These are phyloP conservation scores for Rhagoletis zephyria DNA, from an alignment of 1,140 invertebrate species.

Conservation along the genomic window DNA sequence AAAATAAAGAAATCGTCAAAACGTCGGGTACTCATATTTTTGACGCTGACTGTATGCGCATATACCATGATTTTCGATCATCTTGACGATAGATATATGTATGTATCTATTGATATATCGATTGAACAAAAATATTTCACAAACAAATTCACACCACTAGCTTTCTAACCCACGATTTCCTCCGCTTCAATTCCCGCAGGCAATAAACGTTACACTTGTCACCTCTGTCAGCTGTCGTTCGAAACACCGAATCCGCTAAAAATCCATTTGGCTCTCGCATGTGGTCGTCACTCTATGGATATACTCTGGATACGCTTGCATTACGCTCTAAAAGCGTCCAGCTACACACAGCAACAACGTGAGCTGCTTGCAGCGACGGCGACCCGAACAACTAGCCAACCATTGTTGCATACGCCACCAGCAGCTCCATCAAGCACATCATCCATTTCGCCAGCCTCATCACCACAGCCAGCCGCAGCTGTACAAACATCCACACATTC, in stretches of 20 bases:
- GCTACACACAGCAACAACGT: slow-evolving; percentile 47
- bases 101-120: neutral
- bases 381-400: slow-evolving; percentile 62
- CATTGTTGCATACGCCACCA: slow-evolving; percentile 72
- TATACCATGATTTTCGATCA: too few relatives aligned
- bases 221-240: slow-evolving; percentile 81
- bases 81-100: neutral
- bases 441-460: slow-evolving; percentile 41
- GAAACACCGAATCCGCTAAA: slow-evolving; percentile 91
- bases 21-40: too few relatives aligned
- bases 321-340: slow-evolving; percentile 63
- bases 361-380: slow-evolving; percentile 29
- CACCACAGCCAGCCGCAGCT: slow-evolving; percentile 39
- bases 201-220: slow-evolving; percentile 85
- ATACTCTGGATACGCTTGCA: slow-evolving; percentile 77
- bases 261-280: slow-evolving; percentile 85
- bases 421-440: slow-evolving; percentile 29
- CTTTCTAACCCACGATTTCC: neutral
- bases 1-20: too few relatives aligned
- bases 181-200: slow-evolving; percentile 74
- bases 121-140: neutral
- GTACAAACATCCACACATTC: neutral
- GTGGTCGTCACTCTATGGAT: slow-evolving; percentile 76
- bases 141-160: neutral
- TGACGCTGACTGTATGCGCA: too few relatives aligned